Evolutionary conservation across 2,888 invertebrate species (phyloP).

Genomic region (Stictocephala bisonia): DNA sequence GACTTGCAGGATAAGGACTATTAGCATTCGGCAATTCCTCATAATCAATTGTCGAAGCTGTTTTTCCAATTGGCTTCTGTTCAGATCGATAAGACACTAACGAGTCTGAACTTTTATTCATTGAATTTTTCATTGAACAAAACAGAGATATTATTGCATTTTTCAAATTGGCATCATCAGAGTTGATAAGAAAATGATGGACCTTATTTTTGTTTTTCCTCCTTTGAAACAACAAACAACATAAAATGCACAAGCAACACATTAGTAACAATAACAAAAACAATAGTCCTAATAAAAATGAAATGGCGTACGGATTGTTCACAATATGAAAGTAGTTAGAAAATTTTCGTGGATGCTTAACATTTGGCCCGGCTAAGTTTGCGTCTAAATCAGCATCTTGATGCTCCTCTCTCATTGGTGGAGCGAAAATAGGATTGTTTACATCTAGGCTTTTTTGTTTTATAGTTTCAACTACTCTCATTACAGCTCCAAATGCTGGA

Average conservation of each 20-base stretch:
- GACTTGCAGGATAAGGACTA: too few relatives aligned
- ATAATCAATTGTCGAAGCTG: too few relatives aligned
- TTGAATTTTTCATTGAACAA: constrained; percentile 34
- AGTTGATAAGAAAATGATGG: neutral
- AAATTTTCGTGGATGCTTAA: neutral
- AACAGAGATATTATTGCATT: constrained; percentile 34
- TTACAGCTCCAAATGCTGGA: constrained; percentile 54
- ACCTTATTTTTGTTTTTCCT: neutral
- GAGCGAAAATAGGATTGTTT: neutral
- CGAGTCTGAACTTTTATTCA: neutral
- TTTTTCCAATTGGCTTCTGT: too few relatives aligned
- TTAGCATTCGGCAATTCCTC: too few relatives aligned
- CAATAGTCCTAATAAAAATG: neutral
- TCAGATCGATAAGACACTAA: too few relatives aligned
- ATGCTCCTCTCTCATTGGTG: neutral
- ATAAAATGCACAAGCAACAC: constrained; percentile 1
- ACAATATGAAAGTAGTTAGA: constrained; percentile 6
- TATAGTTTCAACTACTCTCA: constrained; percentile 55
- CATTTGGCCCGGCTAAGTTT: neutral
- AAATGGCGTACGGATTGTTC: constrained; percentile 7
- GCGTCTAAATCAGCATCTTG: constrained; percentile 8
- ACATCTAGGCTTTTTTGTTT: constrained; percentile 49
- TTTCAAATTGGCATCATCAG: neutral
- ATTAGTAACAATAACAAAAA: neutral
- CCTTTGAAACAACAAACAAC: neutral